Evolutionary conservation across 1,140 invertebrate species (phyloP).

Genomic region (Heliconius hewitsoni): DNA sequence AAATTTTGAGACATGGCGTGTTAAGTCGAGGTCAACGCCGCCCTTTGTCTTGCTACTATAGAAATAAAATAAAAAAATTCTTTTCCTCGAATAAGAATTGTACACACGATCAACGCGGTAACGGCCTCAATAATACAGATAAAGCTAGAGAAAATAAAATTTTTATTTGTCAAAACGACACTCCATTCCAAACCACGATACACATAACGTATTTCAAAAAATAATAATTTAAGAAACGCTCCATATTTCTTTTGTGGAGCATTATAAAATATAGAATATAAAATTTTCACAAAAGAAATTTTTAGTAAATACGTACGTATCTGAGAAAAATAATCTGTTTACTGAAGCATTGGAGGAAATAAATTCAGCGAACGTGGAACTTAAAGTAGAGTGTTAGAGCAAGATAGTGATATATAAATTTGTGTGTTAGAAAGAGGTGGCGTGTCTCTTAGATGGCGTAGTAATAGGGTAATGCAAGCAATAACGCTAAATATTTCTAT

Average conservation of each 20-base stretch:
- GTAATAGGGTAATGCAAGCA: conserved; percentile 50
- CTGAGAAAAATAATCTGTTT: conserved; percentile 47
- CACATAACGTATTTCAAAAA: not conserved
- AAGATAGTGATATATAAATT: conserved; percentile 29
- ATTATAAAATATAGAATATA: conserved; percentile 15
- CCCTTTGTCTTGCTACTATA: too few relatives aligned
- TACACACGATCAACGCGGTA: too few relatives aligned
- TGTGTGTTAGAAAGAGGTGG: conserved; percentile 39
- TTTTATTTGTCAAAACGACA: not conserved
- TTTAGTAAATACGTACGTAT: conserved; percentile 28
- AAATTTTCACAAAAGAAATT: conserved; percentile 27
- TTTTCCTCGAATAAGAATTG: too few relatives aligned
- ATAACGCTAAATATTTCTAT: conserved; percentile 45
- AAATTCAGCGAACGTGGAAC: conserved; percentile 51
- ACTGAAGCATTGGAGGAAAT: conserved; percentile 48
- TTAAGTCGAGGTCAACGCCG: too few relatives aligned
- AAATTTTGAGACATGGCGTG: too few relatives aligned
- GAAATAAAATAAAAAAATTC: too few relatives aligned
- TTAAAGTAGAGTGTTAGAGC: conserved; percentile 43
- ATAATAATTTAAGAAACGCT: not conserved
- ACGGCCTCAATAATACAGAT: too few relatives aligned
- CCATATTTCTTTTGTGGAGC: not conserved
- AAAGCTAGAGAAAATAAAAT: too few relatives aligned
- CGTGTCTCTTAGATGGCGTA: conserved; percentile 37
- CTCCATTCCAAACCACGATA: not conserved